phyloP scores from a whole-genome alignment of 64 coral and sea anemone genomes.

The Montipora efflorescens region DNA sequence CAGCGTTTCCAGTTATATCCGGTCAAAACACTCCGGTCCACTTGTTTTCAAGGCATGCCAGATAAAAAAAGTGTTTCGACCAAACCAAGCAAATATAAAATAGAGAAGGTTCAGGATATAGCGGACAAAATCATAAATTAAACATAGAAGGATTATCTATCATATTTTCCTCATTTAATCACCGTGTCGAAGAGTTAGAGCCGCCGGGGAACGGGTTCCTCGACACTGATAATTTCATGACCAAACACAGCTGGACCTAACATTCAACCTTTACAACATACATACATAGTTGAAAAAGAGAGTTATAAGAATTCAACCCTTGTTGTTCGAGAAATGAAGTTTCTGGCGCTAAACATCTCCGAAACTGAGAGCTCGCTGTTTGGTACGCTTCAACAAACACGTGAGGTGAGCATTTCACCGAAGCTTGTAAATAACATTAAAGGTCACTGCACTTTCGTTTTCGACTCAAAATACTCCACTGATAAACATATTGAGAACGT shows the following conservation, averaged over 20 bases:
- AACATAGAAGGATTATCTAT: too few relatives aligned
- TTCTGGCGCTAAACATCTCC: neutral
- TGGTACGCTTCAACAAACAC: neutral
- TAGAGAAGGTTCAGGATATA: too few relatives aligned
- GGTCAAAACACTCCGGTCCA: too few relatives aligned
- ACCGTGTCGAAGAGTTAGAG: too few relatives aligned
- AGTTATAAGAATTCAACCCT: neutral
- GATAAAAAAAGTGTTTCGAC: too few relatives aligned
- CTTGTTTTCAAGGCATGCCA: too few relatives aligned
- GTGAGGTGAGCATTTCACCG: conserved; percentile 5
- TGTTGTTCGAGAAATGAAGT: neutral
- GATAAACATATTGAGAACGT: neutral
- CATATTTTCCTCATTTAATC: too few relatives aligned
- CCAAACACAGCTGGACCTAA: neutral
- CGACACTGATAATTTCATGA: neutral
- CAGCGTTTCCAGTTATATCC: too few relatives aligned
- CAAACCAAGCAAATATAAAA: too few relatives aligned
- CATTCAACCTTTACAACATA: too few relatives aligned
- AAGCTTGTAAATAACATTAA: conserved; percentile 7
- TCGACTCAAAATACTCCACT: neutral
- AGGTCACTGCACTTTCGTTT: neutral
- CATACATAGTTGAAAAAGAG: too few relatives aligned
- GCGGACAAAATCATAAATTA: neutral
- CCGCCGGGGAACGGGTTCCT: too few relatives aligned
- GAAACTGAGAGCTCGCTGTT: neutral